Evolutionary conservation across 2,888 invertebrate genomes (phyloP), one percentile per base, ranked within the genome.

Genomic region (Spisula subtruncata): DNA sequence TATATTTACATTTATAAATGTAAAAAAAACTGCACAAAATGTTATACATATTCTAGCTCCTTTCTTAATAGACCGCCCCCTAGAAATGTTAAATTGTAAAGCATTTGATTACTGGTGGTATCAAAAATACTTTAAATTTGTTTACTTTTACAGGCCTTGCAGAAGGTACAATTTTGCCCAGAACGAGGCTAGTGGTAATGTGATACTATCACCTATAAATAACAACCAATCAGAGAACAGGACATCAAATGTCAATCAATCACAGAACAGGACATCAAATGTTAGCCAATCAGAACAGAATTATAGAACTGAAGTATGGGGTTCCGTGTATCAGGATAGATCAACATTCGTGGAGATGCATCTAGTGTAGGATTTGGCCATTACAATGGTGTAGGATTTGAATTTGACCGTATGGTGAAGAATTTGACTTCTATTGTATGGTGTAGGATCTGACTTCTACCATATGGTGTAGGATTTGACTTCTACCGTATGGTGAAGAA

Each of bases 281-380:
- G 41, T 56, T 25, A 54, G 51, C 83, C 89, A 89, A 54, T 83
- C 83, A 56, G 54, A 86, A 41, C 41, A 29, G 2, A n/a, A 86
- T 20, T 48, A 41, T 35, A 83, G 86, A 51, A 60, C 32, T 60
- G 80, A 85, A 41, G 81, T 82, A 18, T 92, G 91, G 91, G 91
- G 91, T 14, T 80, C 88, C 29, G 29, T 91, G 25, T 92, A 87
- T 83, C 87, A 87, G 46, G 86, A 87, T 75, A 92, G 90, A 51
- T 89, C 84, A 51, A 83, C 84, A 48, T 92, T 92, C 90, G 91
- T 92, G 14, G 91, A 92, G 54, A 92, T 92, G 91, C 91, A 92
- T 87, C 66, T 92, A 29, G 88, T 86, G 71, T 90, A 80, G 48
- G n/a, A 54, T 41, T n/a, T n/a, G n/a, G n/a, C n/a, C n/a, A n/a